phyloP scores from a whole-genome alignment of 2,113 vertebrate species.

The Lipophrys pholis region DNA sequence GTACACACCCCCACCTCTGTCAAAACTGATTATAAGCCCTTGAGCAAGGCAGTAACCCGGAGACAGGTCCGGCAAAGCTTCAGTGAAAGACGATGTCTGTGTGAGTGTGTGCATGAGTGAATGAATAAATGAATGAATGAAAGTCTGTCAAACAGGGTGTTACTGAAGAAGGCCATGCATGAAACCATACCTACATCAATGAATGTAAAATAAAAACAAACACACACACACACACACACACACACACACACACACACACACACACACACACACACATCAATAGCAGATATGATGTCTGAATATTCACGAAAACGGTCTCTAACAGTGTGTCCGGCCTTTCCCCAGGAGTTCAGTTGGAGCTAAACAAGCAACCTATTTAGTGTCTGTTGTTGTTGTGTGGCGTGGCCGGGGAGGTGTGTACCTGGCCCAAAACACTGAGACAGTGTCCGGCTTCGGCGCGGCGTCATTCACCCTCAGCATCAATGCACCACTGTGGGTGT shows the following conservation, averaged over 20 bases:
- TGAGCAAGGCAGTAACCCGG: constrained; percentile 41
- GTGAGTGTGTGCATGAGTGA: constrained; percentile 39
- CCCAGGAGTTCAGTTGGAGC: constrained; percentile 31
- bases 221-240: background rate
- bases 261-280: background rate
- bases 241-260: background rate
- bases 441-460: constrained; percentile 65
- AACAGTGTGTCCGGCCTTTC: constrained; percentile 56
- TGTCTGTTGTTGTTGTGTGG: constrained; percentile 60
- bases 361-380: constrained; percentile 68
- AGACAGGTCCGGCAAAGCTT: background rate
- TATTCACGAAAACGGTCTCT: constrained; percentile 55
- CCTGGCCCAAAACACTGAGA: constrained; percentile 74
- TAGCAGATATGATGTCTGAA: constrained; percentile 31
- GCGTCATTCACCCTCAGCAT: constrained; percentile 48
- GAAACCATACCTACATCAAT: constrained; percentile 22
- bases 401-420: constrained; percentile 44
- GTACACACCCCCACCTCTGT: constrained; percentile 38
- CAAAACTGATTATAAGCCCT: constrained; percentile 31
- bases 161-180: background rate
- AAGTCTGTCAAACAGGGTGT: constrained; percentile 25
- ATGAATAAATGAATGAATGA: background rate
- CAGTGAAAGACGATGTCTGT: constrained; percentile 30
- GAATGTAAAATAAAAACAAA: constrained; percentile 10
- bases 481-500: constrained; percentile 64